Evolutionary conservation across 2,888 invertebrate genomes (phyloP).

Genomic region (Ennomos erosarius): DNA sequence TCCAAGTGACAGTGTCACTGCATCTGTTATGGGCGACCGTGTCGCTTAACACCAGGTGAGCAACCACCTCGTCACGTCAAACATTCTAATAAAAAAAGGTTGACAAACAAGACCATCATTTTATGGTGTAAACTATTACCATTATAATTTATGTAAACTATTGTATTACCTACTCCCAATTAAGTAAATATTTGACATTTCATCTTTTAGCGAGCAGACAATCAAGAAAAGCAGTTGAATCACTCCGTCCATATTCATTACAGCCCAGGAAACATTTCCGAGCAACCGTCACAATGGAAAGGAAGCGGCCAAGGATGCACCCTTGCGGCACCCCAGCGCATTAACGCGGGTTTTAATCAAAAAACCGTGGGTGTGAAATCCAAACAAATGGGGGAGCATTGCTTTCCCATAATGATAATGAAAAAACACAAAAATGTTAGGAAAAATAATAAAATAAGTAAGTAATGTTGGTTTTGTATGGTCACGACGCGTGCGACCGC

Average conservation of each 20-base stretch:
- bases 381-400: slow-evolving; percentile 75
- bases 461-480: slow-evolving; percentile 66
- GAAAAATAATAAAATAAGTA: slow-evolving; percentile 50
- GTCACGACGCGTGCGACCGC: slow-evolving; percentile 62
- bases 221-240: slow-evolving; percentile 17
- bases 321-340: slow-evolving; percentile 72
- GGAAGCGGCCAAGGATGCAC: slow-evolving; percentile 68
- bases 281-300: slow-evolving; percentile 52
- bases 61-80: too few species aligned
- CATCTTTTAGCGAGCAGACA: background rate
- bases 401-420: slow-evolving; percentile 83
- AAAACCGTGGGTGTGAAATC: slow-evolving; percentile 81
- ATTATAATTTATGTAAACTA: too few species aligned
- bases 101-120: too few species aligned
- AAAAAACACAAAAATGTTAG: slow-evolving; percentile 68
- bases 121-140: too few species aligned
- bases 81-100: too few species aligned
- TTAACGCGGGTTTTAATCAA: slow-evolving; percentile 79
- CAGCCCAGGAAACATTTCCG: slow-evolving; percentile 33
- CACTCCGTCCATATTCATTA: slow-evolving; percentile 37
- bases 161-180: too few species aligned
- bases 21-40: too few species aligned
- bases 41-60: too few species aligned
- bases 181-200: background rate
- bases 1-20: too few species aligned